Evolutionary conservation across 2,113 vertebrate genomes (phyloP).

Genomic region (Thalassarche chlororhynchos): DNA sequence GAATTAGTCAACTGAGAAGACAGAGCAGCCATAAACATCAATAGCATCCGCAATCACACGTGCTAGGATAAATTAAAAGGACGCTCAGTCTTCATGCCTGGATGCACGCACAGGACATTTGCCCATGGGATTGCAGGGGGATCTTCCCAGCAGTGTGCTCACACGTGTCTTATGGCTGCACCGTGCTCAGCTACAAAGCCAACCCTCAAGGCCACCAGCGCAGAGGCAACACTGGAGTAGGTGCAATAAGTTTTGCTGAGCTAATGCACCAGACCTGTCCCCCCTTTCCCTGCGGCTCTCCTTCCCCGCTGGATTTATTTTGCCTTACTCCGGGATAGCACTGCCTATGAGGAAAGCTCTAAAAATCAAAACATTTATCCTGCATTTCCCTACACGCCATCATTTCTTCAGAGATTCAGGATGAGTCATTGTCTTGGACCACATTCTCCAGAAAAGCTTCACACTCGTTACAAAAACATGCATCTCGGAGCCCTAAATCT

Average conservation of each 20-base stretch:
- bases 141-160: background rate
- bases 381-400: background rate
- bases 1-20: background rate
- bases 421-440: constrained; percentile 39
- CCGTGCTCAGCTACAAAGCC: background rate
- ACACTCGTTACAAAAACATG: background rate
- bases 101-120: background rate
- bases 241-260: background rate
- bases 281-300: background rate
- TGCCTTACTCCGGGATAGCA: background rate
- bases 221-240: background rate
- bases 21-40: background rate
- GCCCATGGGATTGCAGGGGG: background rate
- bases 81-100: background rate
- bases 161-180: rapidly evolving
- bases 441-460: background rate
- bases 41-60: background rate
- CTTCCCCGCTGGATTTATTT: background rate
- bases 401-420: constrained; percentile 1
- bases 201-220: rapidly evolving
- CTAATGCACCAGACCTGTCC: background rate
- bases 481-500: background rate
- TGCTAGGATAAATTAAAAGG: background rate
- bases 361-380: constrained; percentile 55
- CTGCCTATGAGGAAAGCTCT: background rate